Conservation (phyloP, 2,797 vertebrate species). For the Eulemur albifrons region DNA sequence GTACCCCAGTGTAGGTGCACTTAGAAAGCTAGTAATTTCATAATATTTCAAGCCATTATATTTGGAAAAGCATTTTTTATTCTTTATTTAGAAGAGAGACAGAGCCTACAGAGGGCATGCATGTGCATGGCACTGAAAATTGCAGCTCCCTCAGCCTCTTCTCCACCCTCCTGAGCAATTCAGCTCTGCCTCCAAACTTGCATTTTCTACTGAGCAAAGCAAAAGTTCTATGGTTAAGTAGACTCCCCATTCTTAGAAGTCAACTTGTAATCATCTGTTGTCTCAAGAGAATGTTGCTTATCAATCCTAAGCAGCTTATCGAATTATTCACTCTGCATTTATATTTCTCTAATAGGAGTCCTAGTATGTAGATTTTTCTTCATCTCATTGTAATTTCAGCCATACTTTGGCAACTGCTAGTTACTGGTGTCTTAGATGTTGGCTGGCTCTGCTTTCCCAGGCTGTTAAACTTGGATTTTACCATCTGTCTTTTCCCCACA, state of each 20-base stretch:
- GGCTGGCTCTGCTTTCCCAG: background rate
- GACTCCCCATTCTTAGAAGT: background rate
- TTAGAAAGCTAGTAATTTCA: background rate
- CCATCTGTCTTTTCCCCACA: background rate
- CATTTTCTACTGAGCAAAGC: constrained; percentile 1
- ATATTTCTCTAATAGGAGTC: background rate
- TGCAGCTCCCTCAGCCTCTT: background rate
- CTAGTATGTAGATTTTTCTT: background rate
- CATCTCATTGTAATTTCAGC: background rate
- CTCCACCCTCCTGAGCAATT: constrained; percentile 30
- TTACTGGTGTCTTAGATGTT: background rate
- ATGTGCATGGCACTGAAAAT: background rate
- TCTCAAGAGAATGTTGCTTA: background rate
- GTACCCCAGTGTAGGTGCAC: background rate
- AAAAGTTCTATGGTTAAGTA: background rate
- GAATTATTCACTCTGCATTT: background rate
- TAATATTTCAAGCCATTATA: background rate
- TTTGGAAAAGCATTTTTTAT: background rate
- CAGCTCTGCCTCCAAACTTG: constrained; percentile 51
- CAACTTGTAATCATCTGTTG: background rate
- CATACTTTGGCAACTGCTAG: background rate
- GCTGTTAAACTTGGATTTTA: constrained; percentile 34
- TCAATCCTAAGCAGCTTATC: background rate
- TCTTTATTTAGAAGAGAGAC: background rate
- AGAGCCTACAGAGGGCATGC: background rate